Conservation (phyloP, 2,797 vertebrate genomes). For the Remorina albescens region DNA sequence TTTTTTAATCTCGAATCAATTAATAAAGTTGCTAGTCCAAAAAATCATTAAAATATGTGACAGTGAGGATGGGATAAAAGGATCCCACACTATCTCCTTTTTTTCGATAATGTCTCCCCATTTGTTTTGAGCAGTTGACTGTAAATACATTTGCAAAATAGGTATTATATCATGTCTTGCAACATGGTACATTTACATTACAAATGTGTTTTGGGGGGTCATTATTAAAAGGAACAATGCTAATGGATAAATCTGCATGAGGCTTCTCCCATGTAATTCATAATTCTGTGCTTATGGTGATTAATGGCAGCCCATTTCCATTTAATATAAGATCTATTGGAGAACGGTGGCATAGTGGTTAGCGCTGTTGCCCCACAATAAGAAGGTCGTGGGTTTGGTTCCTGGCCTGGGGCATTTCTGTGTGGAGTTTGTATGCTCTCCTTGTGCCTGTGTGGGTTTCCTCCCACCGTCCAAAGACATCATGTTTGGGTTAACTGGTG, state of each 20-base stretch:
- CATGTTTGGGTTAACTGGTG: too few species aligned
- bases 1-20: not conserved
- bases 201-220: slow-evolving; percentile 32
- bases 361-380: too few species aligned
- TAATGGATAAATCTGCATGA: slow-evolving; percentile 29
- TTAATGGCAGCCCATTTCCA: slow-evolving; percentile 18
- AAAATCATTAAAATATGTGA: not conserved
- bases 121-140: slow-evolving; percentile 32
- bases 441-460: too few species aligned
- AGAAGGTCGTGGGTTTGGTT: too few species aligned
- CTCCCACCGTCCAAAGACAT: too few species aligned
- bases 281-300: slow-evolving; percentile 24
- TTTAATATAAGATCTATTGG: not conserved
- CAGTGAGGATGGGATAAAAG: slow-evolving; percentile 4
- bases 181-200: slow-evolving; percentile 42
- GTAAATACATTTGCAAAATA: slow-evolving; percentile 41
- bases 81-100: not conserved
- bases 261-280: slow-evolving; percentile 23
- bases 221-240: slow-evolving; percentile 31
- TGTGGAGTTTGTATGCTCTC: too few species aligned
- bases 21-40: not conserved
- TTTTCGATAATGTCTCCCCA: slow-evolving; percentile 5
- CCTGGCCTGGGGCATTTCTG: too few species aligned
- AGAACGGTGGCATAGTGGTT: too few species aligned
- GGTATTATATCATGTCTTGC: slow-evolving; percentile 40